Conservation (phyloP, 2,797 vertebrate genomes). For the Allobates femoralis region DNA sequence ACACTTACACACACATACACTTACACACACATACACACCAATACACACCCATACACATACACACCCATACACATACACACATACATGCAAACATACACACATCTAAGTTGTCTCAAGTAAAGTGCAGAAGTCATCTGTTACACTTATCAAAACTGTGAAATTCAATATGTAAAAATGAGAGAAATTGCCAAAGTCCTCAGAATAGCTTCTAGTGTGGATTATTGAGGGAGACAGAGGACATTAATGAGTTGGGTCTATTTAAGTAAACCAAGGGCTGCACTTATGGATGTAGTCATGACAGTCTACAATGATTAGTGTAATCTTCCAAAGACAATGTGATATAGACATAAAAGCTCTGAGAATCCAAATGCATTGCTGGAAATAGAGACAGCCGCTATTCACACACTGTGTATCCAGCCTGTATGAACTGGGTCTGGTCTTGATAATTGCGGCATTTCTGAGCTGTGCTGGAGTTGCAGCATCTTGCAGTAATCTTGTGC, state of each 20-base stretch:
- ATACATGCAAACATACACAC: neutral
- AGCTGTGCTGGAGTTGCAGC: neutral
- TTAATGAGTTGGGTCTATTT: conserved; percentile 35
- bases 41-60: too few species aligned
- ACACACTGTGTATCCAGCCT: neutral
- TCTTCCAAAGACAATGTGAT: conserved; percentile 9
- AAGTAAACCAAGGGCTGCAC: conserved; percentile 15
- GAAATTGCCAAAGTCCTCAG: neutral
- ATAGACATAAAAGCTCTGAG: conserved; percentile 15
- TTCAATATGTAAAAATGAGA: neutral
- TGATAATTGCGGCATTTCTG: neutral
- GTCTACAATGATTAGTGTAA: conserved; percentile 2
- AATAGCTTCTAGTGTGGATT: too few species aligned
- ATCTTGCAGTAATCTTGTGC: conserved; percentile 65
- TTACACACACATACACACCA: neutral
- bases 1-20: neutral
- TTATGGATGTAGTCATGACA: conserved; percentile 26
- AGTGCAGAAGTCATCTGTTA: neutral
- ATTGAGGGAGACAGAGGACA: conserved; percentile 37
- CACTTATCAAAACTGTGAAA: conserved; percentile 14
- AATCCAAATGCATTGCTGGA: neutral
- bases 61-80: neutral
- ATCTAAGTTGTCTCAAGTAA: neutral
- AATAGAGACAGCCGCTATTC: neutral
- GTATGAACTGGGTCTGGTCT: neutral